Conservation (phyloP, 2,797 vertebrate genomes). For the Tenualosa thibaudeaui region DNA sequence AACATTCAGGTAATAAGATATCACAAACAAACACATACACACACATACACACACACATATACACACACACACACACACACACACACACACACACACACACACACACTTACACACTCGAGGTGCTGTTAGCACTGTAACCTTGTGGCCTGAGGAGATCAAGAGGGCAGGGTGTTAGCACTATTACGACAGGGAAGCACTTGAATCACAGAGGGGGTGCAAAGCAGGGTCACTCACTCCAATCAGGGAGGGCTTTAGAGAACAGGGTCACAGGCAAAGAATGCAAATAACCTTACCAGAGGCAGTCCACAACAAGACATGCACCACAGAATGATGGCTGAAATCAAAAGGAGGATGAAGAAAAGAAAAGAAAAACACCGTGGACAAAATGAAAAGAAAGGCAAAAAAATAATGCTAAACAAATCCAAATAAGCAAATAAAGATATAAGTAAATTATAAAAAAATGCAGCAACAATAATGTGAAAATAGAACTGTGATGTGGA, state of each 20-base stretch:
- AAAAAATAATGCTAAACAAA: neutral
- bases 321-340: conserved; percentile 46
- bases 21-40: conserved; percentile 20
- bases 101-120: neutral
- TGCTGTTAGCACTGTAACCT: neutral
- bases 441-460: conserved; percentile 42
- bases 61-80: conserved; percentile 30
- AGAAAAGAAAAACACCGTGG: neutral
- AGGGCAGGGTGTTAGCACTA: conserved; percentile 17
- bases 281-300: conserved; percentile 67
- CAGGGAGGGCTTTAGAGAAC: conserved; percentile 33
- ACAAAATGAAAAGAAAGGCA: neutral
- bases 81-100: conserved; percentile 30
- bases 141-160: neutral
- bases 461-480: conserved; percentile 39
- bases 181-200: conserved; percentile 10
- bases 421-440: conserved; percentile 27
- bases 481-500: neutral
- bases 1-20: conserved; percentile 27
- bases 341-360: conserved; percentile 29
- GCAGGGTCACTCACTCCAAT: conserved; percentile 41
- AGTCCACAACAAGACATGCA: conserved; percentile 64
- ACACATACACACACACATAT: neutral
- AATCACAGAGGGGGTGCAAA: conserved; percentile 31
- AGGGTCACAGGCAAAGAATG: conserved; percentile 55